Percentiles rank a stretch among this genome's conserved stretches.
phyloP scores from a whole-genome alignment of 2,113 vertebrate genomes.

The Cephalophus harveyi region DNA sequence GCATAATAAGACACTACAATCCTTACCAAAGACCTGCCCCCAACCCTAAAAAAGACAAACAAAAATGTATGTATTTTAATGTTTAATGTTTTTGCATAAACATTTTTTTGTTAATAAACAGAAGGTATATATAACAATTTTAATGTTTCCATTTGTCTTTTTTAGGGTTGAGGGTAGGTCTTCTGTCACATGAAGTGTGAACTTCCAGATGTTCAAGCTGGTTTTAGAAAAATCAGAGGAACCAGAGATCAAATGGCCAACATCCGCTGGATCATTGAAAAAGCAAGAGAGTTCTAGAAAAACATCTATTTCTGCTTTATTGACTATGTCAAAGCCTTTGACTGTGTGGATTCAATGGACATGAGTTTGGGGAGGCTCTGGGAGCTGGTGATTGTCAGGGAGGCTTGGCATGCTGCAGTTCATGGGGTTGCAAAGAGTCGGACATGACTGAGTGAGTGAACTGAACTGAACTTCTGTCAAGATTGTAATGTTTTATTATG shows the following conservation, averaged over 20 bases:
- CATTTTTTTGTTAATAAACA: background rate
- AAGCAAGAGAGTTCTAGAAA: background rate
- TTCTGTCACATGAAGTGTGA: background rate
- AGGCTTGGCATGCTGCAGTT: background rate
- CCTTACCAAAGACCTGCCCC: background rate
- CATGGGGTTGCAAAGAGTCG: background rate
- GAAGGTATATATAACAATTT: background rate
- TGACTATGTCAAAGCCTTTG: no score
- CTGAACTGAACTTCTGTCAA: background rate
- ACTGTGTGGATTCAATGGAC: background rate
- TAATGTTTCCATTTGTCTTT: background rate
- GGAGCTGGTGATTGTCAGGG: background rate
- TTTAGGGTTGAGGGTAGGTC: background rate
- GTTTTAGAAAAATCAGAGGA: background rate
- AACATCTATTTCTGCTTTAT: background rate
- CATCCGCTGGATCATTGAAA: accelerated
- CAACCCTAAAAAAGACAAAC: background rate
- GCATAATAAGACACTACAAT: background rate
- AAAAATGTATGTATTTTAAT: background rate
- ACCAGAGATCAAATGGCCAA: background rate
- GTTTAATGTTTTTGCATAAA: background rate
- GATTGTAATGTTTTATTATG: background rate
- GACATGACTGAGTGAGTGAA: background rate
- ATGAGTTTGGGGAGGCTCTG: background rate
- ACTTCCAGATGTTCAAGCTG: background rate